Evolutionary conservation across 1,140 invertebrate genomes (phyloP), one percentile per base, ranked within the genome.

Genomic region (Drosophila pectinifera): DNA sequence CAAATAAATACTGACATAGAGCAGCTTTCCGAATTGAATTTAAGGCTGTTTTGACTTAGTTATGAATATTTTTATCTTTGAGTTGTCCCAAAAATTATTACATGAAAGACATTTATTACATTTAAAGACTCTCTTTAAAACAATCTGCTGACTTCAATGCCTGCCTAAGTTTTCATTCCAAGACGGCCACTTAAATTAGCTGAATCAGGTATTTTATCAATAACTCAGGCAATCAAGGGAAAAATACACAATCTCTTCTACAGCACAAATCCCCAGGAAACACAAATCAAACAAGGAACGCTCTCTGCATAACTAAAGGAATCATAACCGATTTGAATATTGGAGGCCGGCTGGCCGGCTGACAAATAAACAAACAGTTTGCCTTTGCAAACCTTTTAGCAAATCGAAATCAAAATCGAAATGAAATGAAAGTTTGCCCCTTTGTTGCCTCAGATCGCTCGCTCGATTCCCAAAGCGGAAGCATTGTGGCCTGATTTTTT

Each of bases 381-480:
- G 28, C 56, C 39, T 24, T 16, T 16, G 4, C 16, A 20, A 42
- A 68, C 63, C 28, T 69, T 69, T 69, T 55, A 38, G 41, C 63
- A 56, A 69, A 54, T 53, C 65, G 49, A 51, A 51, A 51, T 51
- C 48, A n/a, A 49, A 49, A 43, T 42, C 64, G 45, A 68, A 65
- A 68, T 43, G 36, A 67, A 26, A 51, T 36, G 36, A 43, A 51
- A 55, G 62, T 38, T 54, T n/a, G 45, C 20, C 24, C 26, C 22
- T 20, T 42, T 53, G 31, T 51, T 42, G 24, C 22, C 22, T 7
- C 42, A n/a, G 39, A 22, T 22, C 22, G 22, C 1, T 22, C 13
- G 20, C 11, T 16, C 14, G 10, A 55, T 55, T 69, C 24, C 38
- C 65, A 42, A 55, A 18, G 16, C 46, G 46, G 46, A 53, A 65